phyloP scores from a whole-genome alignment of 1,140 invertebrate species.

The Drosophila obscura region DNA sequence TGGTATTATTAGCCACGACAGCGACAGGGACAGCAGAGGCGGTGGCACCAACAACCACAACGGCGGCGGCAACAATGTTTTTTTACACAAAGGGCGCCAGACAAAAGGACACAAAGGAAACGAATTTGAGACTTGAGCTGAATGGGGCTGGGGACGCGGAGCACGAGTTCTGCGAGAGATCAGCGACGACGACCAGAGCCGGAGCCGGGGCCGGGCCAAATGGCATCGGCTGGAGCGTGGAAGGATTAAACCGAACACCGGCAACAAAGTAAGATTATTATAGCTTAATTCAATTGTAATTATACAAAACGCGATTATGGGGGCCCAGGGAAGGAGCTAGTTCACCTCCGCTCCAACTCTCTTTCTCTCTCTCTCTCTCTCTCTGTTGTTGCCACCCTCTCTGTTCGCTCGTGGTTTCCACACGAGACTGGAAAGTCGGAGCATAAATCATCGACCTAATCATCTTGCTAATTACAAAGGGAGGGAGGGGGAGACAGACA shows the following conservation, averaged over 20 bases:
- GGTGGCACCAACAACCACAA: conserved; percentile 5
- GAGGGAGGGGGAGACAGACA: conserved; percentile 2
- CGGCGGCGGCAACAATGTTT: conserved; percentile 17
- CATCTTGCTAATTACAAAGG: conserved; percentile 40
- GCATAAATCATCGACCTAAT: conserved; percentile 55
- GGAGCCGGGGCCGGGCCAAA: too few species aligned
- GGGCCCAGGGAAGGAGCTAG: conserved; percentile 13
- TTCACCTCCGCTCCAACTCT: background rate
- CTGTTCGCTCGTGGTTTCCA: background rate
- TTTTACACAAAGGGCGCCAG: conserved; percentile 27
- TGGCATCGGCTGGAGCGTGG: too few species aligned
- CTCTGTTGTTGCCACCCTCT: background rate
- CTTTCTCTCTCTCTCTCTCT: too few species aligned
- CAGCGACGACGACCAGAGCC: background rate
- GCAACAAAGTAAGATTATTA: conserved; percentile 55
- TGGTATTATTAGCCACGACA: conserved; percentile 58
- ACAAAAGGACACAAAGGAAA: conserved; percentile 20
- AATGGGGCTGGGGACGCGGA: background rate
- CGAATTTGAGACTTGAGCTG: conserved; percentile 3
- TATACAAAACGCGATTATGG: conserved; percentile 55
- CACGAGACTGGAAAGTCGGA: conserved; percentile 4
- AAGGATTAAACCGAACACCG: conserved; percentile 26
- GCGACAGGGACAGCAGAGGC: background rate
- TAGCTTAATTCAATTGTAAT: conserved; percentile 79
- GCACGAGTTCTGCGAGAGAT: conserved; percentile 13